These are phyloP conservation scores for Chymomyza caudatula DNA, from an alignment of 2,888 invertebrate species.

Conservation along the genomic window DNA sequence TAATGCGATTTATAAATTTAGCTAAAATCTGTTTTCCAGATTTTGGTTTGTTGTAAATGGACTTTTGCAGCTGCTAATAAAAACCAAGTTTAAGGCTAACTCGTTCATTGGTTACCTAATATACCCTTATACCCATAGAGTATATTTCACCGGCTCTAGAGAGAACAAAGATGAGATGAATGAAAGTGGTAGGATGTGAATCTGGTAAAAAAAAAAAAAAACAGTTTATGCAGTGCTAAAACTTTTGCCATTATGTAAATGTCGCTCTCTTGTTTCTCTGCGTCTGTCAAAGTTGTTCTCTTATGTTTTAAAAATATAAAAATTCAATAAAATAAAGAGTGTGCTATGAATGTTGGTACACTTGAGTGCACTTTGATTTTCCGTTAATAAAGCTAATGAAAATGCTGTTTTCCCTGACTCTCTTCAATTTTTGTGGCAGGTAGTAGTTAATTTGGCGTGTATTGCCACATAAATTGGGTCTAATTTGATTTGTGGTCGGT, in stretches of 20 bases:
- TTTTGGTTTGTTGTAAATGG: too few relatives aligned
- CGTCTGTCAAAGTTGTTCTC: neutral
- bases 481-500: slow-evolving; percentile 19
- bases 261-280: neutral
- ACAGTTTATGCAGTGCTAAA: slow-evolving; percentile 10
- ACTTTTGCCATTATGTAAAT: slow-evolving; percentile 26
- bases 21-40: too few relatives aligned
- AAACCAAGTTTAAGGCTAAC: too few relatives aligned
- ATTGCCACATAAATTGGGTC: slow-evolving; percentile 19
- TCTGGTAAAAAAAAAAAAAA: neutral
- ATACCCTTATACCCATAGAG: neutral
- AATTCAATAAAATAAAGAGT: slow-evolving; percentile 48
- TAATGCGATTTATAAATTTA: too few relatives aligned
- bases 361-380: slow-evolving; percentile 29
- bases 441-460: slow-evolving; percentile 42
- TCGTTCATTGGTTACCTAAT: neutral
- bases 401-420: neutral
- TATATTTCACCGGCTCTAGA: neutral
- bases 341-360: slow-evolving; percentile 25
- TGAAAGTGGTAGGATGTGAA: neutral
- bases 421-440: slow-evolving; percentile 7
- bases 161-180: neutral
- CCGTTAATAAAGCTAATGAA: slow-evolving; percentile 40
- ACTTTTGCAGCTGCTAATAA: too few relatives aligned
- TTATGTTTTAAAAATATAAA: slow-evolving; percentile 23